Conservation (phyloP, 1,140 invertebrate genomes). For the Cataglyphis hispanica region DNA sequence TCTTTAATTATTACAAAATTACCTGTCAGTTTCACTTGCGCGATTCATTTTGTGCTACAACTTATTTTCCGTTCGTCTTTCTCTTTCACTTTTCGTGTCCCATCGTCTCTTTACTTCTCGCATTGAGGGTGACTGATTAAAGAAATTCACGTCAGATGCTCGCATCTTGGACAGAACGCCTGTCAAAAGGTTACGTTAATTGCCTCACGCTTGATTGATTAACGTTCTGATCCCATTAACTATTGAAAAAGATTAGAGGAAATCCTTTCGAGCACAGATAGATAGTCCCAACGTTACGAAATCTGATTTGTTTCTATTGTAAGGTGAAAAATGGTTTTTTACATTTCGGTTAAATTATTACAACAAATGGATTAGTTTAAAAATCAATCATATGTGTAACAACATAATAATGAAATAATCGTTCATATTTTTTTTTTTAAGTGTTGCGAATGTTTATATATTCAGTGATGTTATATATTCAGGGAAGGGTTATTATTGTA, state of each 20-base stretch:
- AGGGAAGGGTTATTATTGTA: neutral
- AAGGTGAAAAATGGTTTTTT: constrained; percentile 52
- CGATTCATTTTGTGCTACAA: constrained; percentile 78
- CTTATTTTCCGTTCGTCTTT: constrained; percentile 67
- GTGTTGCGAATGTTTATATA: neutral
- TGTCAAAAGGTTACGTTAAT: constrained; percentile 80
- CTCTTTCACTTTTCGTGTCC: constrained; percentile 40
- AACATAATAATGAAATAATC: constrained; percentile 16
- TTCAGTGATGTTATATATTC: too few relatives aligned
- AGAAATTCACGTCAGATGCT: constrained; percentile 80
- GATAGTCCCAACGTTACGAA: constrained; percentile 34
- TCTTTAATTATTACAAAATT: constrained; percentile 78
- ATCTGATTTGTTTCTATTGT: constrained; percentile 55
- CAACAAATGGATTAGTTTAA: constrained; percentile 19
- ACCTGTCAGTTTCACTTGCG: constrained; percentile 78
- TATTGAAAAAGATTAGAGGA: constrained; percentile 67
- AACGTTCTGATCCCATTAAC: constrained; percentile 78
- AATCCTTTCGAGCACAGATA: constrained; percentile 60
- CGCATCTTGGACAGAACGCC: constrained; percentile 70
- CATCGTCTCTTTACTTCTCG: constrained; percentile 54
- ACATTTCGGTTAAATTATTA: constrained; percentile 22
- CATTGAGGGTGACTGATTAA: constrained; percentile 80
- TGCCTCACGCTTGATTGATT: constrained; percentile 79
- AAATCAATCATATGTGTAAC: constrained; percentile 6
- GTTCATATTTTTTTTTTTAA: too few relatives aligned